Percentiles rank a stretch among this genome's conserved stretches.
Conservation (phyloP, 2,888 invertebrate genomes). For the Incurvaria masculella region DNA sequence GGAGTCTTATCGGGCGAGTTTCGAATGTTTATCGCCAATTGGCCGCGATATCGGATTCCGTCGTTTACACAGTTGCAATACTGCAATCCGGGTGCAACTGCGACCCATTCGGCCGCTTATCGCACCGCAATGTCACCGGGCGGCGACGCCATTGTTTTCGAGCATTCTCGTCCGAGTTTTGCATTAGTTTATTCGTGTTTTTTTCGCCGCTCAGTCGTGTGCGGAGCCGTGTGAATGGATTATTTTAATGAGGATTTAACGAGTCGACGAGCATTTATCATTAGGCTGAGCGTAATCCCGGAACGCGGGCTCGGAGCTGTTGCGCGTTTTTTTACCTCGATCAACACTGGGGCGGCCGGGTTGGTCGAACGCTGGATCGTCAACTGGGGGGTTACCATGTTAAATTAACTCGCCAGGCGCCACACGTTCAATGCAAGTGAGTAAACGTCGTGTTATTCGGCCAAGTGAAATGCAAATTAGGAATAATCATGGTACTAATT, state of each 20-base stretch:
- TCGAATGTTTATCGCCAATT: too few relatives aligned
- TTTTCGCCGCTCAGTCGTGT: background rate
- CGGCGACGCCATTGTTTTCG: background rate
- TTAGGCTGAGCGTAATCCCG: background rate
- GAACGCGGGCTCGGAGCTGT: background rate
- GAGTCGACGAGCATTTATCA: background rate
- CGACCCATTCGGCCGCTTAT: background rate
- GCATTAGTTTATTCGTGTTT: background rate
- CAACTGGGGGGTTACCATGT: too few relatives aligned
- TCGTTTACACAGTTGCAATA: background rate
- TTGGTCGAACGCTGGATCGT: too few relatives aligned
- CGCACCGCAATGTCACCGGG: background rate
- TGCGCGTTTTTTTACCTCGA: too few relatives aligned
- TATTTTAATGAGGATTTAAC: background rate
- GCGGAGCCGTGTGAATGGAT: background rate
- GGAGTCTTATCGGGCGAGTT: too few relatives aligned
- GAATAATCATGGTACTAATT: too few relatives aligned
- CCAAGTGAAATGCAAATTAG: too few relatives aligned
- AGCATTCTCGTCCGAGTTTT: background rate
- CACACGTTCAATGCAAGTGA: too few relatives aligned
- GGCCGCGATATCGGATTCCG: too few relatives aligned
- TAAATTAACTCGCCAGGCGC: too few relatives aligned
- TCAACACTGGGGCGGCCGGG: too few relatives aligned
- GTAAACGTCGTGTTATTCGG: too few relatives aligned
- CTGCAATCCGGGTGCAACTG: background rate